Evolutionary conservation across 2,113 vertebrate species (phyloP).

Genomic region (Rhinichthys klamathensis): DNA sequence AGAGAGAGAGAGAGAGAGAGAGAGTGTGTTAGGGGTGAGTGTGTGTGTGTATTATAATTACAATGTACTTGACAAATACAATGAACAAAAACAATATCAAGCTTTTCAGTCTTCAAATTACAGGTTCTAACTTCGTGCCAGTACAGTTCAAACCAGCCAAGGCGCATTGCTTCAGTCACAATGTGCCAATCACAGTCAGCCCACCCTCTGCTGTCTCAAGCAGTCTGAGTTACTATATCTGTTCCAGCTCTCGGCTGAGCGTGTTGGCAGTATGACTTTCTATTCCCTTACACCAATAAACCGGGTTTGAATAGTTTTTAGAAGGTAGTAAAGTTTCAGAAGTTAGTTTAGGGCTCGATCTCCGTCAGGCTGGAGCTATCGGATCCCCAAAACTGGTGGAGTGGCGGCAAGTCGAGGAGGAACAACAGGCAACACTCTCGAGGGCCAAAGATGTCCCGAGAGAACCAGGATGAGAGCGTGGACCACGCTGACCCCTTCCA

Average conservation of each 20-base stretch:
- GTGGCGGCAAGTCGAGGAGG: slow-evolving; percentile 58
- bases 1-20: too few species aligned
- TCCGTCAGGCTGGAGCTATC: slow-evolving; percentile 43
- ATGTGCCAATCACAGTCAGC: slow-evolving; percentile 71
- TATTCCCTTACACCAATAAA: not conserved
- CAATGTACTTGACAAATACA: not conserved
- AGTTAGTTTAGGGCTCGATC: slow-evolving; percentile 18
- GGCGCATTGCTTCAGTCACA: slow-evolving; percentile 65
- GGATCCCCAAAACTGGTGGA: slow-evolving; percentile 58
- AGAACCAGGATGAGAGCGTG: slow-evolving; percentile 72
- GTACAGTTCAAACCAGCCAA: slow-evolving; percentile 48
- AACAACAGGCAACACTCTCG: slow-evolving; percentile 64
- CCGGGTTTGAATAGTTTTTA: slow-evolving; percentile 7
- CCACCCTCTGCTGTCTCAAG: slow-evolving; percentile 78
- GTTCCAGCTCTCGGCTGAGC: slow-evolving; percentile 46
- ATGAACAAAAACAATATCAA: not conserved
- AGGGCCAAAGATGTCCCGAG: slow-evolving; percentile 72
- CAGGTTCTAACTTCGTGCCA: not conserved
- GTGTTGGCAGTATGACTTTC: slow-evolving; percentile 20
- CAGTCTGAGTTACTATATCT: slow-evolving; percentile 72
- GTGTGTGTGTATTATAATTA: not conserved
- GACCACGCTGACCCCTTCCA: slow-evolving; percentile 61
- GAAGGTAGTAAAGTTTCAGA: not conserved
- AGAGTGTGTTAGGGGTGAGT: too few species aligned
- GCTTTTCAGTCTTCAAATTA: not conserved